Evolutionary conservation across 1,140 invertebrate species (phyloP), one percentile per base, ranked within the genome.

Genomic region (Temnothorax nylanderi): DNA sequence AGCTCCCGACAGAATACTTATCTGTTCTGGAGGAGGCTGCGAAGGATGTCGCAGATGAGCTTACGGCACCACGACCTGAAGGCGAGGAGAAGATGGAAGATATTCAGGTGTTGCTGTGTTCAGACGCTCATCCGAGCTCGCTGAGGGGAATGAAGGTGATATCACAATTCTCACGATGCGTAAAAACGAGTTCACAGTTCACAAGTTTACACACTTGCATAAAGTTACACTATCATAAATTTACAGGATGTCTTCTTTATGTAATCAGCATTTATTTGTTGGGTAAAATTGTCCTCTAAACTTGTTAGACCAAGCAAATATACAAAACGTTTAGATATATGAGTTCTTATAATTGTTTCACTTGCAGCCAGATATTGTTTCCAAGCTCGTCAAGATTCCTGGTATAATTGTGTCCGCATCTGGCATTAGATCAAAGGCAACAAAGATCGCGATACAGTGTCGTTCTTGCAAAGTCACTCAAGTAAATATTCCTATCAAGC

Each of bases 21-120:
- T 97, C 99, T 7, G 96, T 99, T 94, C 98, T 99, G 94, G 99
- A 99, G 96, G 99, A 99, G 95, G 99, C 99, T 80, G 99, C 99
- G 0, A 99, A 97, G 95, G 99, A 99, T 95, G 98, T 99, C 64
- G 99, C 98, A 2, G 99, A 99, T 97, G 99, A 99, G 96, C 95
- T 99, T 3, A 99, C 99, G 41, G 96, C 97, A 26, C 99, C 99
- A 0, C 96, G 99, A 86, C 98, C 98, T 5, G 97, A 98, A 92
- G 98, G 97, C 5, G 98, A 99, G 92, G 98, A 99, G 92, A 97
- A 98, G 91, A 96, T 99, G 41, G 97, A 99, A 93, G 98, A 99
- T 94, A 98, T 99, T 93, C 99, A 99, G 96, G 97, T 99, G 21
- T 96, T 99, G 89, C 94, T 99, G 0, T 97, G 96, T 11, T 99